Conservation (phyloP, 2,113 vertebrate genomes). For the Sebastes schlegelii region DNA sequence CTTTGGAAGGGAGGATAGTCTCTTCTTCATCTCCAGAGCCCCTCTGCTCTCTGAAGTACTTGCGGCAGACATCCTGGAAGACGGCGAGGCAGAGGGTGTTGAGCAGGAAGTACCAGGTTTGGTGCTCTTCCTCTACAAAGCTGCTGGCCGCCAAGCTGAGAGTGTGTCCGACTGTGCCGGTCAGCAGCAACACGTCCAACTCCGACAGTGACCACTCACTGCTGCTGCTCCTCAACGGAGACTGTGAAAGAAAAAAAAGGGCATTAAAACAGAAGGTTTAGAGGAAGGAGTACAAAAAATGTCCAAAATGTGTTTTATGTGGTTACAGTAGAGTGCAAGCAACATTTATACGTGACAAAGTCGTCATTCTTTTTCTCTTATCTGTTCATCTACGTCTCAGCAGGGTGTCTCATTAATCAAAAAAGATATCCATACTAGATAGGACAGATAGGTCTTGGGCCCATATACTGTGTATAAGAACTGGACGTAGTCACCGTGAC, state of each 20-base stretch:
- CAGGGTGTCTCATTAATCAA: neutral
- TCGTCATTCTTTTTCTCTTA: neutral
- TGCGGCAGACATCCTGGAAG: conserved; percentile 90
- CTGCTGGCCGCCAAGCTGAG: conserved; percentile 94
- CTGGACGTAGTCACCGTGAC: too few relatives aligned
- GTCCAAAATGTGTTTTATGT: neutral
- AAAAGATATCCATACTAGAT: neutral
- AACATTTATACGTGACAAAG: neutral
- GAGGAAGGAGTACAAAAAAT: too few relatives aligned
- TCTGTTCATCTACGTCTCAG: neutral
- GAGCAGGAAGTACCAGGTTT: conserved; percentile 97
- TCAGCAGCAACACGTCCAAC: conserved; percentile 87
- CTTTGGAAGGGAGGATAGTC: conserved; percentile 63
- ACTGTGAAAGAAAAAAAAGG: conserved; percentile 37
- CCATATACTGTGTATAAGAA: too few relatives aligned
- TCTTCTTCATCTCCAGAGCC: conserved; percentile 60
- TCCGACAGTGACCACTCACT: conserved; percentile 87
- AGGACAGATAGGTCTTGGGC: too few relatives aligned
- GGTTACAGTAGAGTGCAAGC: neutral
- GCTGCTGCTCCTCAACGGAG: conserved; percentile 42
- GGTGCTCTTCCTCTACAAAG: conserved; percentile 97
- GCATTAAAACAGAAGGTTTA: neutral
- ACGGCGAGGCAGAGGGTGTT: conserved; percentile 92
- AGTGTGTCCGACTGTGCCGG: conserved; percentile 90
- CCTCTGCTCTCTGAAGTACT: conserved; percentile 80